Evolutionary conservation across 2,888 invertebrate species (phyloP), one percentile per base, ranked within the genome.

Genomic region (Blomia tropicalis): DNA sequence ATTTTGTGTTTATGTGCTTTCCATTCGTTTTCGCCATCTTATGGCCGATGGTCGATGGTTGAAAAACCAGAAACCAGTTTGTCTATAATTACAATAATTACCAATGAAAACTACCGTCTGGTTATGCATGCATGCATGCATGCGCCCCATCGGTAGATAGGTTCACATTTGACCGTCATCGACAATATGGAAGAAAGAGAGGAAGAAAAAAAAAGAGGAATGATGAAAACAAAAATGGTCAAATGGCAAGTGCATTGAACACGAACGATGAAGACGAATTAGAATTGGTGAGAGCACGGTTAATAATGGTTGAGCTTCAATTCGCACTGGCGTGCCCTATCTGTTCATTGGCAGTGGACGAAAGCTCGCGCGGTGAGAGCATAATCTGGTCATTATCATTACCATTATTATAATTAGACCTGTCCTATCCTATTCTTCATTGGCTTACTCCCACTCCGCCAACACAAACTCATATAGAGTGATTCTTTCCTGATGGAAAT

Each of bases 61-160:
- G n/a, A n/a, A n/a, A n/a, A n/a, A n/a, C n/a, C n/a, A 47, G 51
- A 47, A 47, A 47, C 51, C 51, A 11, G 51, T 47, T 47, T 47
- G 51, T 47, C 51, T 47, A 47, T 47, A 47, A 47, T 47, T 47
- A 47, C 22, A 47, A 47, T 47, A 47, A 47, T 47, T 47, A 47
- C 51, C 51, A 47, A 47, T 47, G 51, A 47, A 41, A 47, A 47
- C 51, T 47, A 47, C 51, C 51, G 51, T 47, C 51, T 47, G 51
- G 51, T 47, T 47, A 47, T 47, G 51, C 51, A 47, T 47, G 51
- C 51, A 47, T 47, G 51, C 23, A 14, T n/a, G n/a, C n/a, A n/a
- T n/a, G n/a, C n/a, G n/a, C n/a, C n/a, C n/a, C n/a, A n/a, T n/a
- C n/a, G n/a, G n/a, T n/a, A n/a, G n/a, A n/a, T n/a, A n/a, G n/a